Base-by-base conservation (phyloP, 2,113 vertebrate species). In the Peromyscus maniculatus region DNA sequence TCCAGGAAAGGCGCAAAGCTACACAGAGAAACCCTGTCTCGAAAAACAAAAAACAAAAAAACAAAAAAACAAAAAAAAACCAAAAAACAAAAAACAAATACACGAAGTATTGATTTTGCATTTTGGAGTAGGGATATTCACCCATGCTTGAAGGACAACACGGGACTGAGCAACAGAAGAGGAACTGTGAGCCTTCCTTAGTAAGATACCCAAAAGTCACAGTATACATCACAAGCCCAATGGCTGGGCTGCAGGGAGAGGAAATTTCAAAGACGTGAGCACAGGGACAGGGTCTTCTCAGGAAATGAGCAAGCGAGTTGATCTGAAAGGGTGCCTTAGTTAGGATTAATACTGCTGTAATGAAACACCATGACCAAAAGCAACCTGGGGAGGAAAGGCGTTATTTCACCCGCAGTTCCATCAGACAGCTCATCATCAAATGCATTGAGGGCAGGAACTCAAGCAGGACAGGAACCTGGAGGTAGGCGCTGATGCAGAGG, bases 161-260 rank as follows among this genome's bases (percentile, higher is more conserved):
- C 2, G n/a, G 78, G 7, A 49, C 1, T 49, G 33, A 84, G 10
- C 24, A 15, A 28, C 24, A 21, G 21, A 91, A 88, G 0, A 62
- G 26, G 43, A 33, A 89, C 69, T 83, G 69, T 33, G 36, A 64
- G 80, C 22, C 80, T 64, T 83, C 7, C 67, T 69, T 2, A 82
- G 69, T 71, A 91, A 46, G 33, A 71, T 33, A 11, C 8, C 5
- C n/a, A 16, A 66, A 87, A 92, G 62, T 80, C 3, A 22, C 79
- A 43, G 49, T 31, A 4, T 46, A 1, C 8, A 10, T 16, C 31
- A 33, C 17, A 5, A 8, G 12, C 28, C 31, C 5, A 3, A 0
- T n/a, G 11, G 39, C 46, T 13, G 31, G 62, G 43, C 4, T 26
- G 11, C 36, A 46, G 5, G 24, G 46, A 26, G 39, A 86, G 46